Percentiles rank a stretch among this genome's conserved stretches.
Evolutionary conservation across 2,888 invertebrate species (phyloP).

Genomic region (Apomyelois bistriatella): DNA sequence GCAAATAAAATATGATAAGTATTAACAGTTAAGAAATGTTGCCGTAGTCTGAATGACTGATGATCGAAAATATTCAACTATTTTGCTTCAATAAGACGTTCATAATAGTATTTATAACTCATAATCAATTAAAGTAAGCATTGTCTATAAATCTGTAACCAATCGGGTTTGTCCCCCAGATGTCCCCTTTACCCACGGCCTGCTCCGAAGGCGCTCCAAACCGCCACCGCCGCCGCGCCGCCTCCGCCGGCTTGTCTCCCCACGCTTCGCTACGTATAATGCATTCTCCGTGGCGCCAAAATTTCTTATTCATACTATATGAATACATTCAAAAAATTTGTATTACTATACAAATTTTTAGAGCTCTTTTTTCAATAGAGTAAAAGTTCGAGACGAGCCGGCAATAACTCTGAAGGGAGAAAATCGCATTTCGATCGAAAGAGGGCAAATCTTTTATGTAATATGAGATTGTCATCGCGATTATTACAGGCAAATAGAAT

Average conservation of each 20-base stretch:
- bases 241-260: conserved; percentile 21
- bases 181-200: conserved; percentile 17
- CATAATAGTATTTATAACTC: too few relatives aligned
- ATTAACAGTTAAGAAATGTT: too few relatives aligned
- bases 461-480: conserved; percentile 80
- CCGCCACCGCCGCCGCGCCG: too few relatives aligned
- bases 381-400: conserved; percentile 71
- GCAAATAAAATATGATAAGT: too few relatives aligned
- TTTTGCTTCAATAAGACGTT: too few relatives aligned
- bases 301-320: conserved; percentile 74
- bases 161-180: neutral
- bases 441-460: conserved; percentile 80
- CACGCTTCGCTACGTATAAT: conserved; percentile 43
- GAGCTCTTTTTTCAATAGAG: conserved; percentile 66
- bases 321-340: conserved; percentile 71
- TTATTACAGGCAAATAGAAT: conserved; percentile 80
- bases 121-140: conserved; percentile 19
- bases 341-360: conserved; percentile 61
- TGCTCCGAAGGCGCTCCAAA: conserved; percentile 4
- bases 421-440: conserved; percentile 79
- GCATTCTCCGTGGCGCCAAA: conserved; percentile 60
- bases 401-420: conserved; percentile 74
- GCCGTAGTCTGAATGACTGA: too few relatives aligned
- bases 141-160: conserved; percentile 32
- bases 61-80: too few relatives aligned